Evolutionary conservation across 2,113 vertebrate genomes (phyloP), one percentile per base, ranked within the genome.

Genomic region (Carollia perspicillata): DNA sequence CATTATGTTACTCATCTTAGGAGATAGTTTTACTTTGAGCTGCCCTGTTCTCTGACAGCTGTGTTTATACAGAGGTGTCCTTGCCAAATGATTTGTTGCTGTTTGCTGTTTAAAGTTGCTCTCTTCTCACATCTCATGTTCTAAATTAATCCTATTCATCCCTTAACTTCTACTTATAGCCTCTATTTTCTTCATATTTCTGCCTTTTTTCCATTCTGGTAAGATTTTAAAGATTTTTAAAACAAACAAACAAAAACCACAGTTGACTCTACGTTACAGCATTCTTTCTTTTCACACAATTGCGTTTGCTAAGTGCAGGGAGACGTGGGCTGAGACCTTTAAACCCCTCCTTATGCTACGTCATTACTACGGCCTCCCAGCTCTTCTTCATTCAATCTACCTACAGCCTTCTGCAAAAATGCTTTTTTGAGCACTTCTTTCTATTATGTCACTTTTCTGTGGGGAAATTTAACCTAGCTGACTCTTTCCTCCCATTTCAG

Each of bases 21-120:
- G 74, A 94, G 47, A 40, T 8, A 51, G 63, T 35, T 86, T 92
- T 55, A 42, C 49, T 95, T 55, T 74, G 60, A 35, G n/a, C 6
- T 63, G 35, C 26, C n/a, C 72, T 51, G 4, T 42, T 89, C 49
- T 42, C 55, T 74, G 47, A 91, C 93, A 95, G 94, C 96, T 89
- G 87, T 84, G 84, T 95, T 97, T 97, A 74, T 16, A 72, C 51
- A 85, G 60, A 69, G 22, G 37, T 23, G 2, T 33, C 9, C 74
- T 92, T 47, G 90, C 77, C 79, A 93, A 96, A 89, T 86, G 66
- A 81, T 81, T 28, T 95, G 72, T 79, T 91, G 83, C 14, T 37
- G 69, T 97, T 92, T 95, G 30, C 94, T 93, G 33, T 63, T 88
- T 80, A 58, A 89, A 85, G 68, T 86, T 78, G 47, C 44, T 91